A percentile compares a stretch with the other conserved stretches of the same genome.
Evolutionary conservation across 2,797 vertebrate species (phyloP).

Genomic region (Falco novaeseelandiae): DNA sequence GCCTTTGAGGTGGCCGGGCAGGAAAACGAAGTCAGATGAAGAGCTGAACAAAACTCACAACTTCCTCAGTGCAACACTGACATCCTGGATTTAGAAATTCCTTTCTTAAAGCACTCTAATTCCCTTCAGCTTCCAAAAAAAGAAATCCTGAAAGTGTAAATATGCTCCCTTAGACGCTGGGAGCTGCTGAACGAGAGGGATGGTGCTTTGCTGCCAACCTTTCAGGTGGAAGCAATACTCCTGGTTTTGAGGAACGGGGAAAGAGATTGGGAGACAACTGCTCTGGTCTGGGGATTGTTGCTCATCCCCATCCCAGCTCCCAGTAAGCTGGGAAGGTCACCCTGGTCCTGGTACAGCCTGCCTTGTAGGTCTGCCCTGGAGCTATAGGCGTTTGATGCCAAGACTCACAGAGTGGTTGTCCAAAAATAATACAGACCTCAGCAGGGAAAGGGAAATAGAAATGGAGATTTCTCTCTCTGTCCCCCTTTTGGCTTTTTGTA

Average conservation of each 20-base stretch:
- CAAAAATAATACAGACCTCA: neutral
- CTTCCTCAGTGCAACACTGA: neutral
- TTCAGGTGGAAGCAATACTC: neutral
- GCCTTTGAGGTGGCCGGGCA: neutral
- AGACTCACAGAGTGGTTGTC: neutral
- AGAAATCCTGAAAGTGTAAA: neutral
- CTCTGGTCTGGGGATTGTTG: neutral
- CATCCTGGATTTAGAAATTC: neutral
- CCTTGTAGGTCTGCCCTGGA: neutral
- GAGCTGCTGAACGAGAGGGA: neutral
- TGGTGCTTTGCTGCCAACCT: neutral
- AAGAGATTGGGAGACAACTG: neutral
- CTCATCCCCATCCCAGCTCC: neutral
- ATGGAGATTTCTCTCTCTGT: neutral
- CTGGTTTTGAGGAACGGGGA: neutral
- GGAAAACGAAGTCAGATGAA: neutral
- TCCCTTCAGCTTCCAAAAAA: neutral
- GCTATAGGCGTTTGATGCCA: neutral
- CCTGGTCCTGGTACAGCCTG: neutral
- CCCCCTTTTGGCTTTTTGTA: neutral
- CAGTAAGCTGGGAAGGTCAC: accelerated
- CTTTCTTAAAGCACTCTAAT: neutral
- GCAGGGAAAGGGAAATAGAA: neutral
- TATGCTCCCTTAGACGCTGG: neutral
- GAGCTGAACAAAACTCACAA: neutral